Conservation (phyloP, 1,140 invertebrate genomes). For the Trialeurodes vaporariorum region DNA sequence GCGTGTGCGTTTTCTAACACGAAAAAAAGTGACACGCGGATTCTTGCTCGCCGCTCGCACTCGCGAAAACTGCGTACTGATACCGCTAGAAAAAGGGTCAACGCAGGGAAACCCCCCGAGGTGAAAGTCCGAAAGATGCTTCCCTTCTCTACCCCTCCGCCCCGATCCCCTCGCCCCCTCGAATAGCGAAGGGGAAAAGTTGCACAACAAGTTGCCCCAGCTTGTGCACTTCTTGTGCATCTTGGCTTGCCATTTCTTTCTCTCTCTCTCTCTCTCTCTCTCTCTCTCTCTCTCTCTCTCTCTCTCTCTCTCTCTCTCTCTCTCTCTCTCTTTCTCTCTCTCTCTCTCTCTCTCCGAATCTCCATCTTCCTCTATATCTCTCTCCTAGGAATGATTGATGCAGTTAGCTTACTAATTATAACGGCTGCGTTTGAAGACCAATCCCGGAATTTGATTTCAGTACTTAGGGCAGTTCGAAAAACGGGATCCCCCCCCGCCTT, state of each 20-base stretch:
- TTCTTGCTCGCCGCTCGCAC: not conserved
- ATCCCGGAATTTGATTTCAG: not conserved
- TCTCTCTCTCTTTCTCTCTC: too few relatives aligned
- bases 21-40: too few relatives aligned
- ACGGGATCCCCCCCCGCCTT: not conserved
- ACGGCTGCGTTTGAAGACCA: not conserved
- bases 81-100: not conserved
- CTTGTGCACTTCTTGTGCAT: too few relatives aligned
- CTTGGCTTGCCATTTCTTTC: too few relatives aligned
- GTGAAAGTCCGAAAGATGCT: not conserved
- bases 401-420: constrained; percentile 1
- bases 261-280: too few relatives aligned
- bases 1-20: too few relatives aligned
- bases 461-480: not conserved
- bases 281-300: too few relatives aligned
- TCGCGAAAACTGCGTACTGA: not conserved
- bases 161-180: too few relatives aligned
- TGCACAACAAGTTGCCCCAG: not conserved
- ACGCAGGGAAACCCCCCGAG: not conserved
- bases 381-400: not conserved
- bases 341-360: too few relatives aligned
- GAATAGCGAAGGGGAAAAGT: not conserved
- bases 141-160: too few relatives aligned
- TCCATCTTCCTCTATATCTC: too few relatives aligned
- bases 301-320: too few relatives aligned